Conservation (phyloP, 2,888 invertebrate genomes). For the Ptychoptera contaminata region DNA sequence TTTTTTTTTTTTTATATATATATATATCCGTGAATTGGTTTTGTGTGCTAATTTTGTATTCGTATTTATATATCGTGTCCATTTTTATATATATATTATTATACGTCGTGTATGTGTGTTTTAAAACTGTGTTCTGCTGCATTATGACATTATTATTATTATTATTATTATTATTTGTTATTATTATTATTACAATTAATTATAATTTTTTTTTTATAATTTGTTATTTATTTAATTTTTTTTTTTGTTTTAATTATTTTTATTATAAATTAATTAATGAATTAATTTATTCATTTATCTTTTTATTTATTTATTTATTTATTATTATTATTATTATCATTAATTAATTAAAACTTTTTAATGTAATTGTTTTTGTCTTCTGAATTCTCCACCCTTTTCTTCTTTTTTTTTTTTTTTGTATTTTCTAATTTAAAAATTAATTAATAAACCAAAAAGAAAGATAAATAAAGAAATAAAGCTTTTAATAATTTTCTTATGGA, state of each 20-base stretch:
- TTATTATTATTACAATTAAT: conserved; percentile 9
- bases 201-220: conserved; percentile 1
- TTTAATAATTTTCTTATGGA: background rate
- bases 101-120: conserved; percentile 27
- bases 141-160: conserved; percentile 10
- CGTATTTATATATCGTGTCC: conserved; percentile 21
- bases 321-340: conserved; percentile 10
- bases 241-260: conserved; percentile 9
- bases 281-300: conserved; percentile 9
- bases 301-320: conserved; percentile 12
- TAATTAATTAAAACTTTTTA: conserved; percentile 11
- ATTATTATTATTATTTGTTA: conserved; percentile 9
- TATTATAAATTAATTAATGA: conserved; percentile 8
- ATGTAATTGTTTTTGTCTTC: background rate
- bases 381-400: background rate
- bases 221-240: conserved; percentile 9
- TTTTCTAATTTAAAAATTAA: background rate
- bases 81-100: conserved; percentile 8
- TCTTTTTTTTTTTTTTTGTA: no score
- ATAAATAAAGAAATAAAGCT: background rate
- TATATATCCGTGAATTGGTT: conserved; percentile 25
- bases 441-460: background rate
- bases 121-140: conserved; percentile 14
- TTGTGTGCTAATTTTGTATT: conserved; percentile 30
- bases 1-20: background rate